Percentiles rank a stretch among this genome's conserved stretches.
phyloP scores from a whole-genome alignment of 2,888 invertebrate species.

The Rhagophthalmus giganteus region DNA sequence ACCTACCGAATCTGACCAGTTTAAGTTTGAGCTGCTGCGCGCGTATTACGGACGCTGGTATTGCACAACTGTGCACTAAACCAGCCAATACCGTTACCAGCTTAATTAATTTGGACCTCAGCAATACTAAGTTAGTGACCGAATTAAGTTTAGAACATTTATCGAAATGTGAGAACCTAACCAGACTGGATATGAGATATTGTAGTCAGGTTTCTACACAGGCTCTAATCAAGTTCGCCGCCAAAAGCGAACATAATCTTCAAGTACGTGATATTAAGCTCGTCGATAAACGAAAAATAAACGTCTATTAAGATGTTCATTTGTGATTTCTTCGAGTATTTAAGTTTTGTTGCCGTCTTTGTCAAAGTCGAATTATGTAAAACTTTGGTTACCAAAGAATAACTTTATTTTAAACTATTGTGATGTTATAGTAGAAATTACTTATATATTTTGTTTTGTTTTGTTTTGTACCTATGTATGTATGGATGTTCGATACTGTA shows the following conservation, averaged over 20 bases:
- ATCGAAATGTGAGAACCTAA: slow-evolving; percentile 72
- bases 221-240: slow-evolving; percentile 81
- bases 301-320: slow-evolving; percentile 15
- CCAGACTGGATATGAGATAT: slow-evolving; percentile 75
- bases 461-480: no score
- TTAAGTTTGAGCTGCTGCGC: slow-evolving; percentile 86
- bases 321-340: slow-evolving; percentile 1
- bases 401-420: slow-evolving; percentile 18
- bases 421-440: no score
- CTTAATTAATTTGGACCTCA: slow-evolving; percentile 75
- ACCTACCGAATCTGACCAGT: slow-evolving; percentile 72
- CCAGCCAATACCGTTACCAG: slow-evolving; percentile 70
- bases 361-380: not conserved
- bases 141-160: slow-evolving; percentile 82
- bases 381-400: slow-evolving; percentile 22
- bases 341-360: not conserved
- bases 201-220: slow-evolving; percentile 80
- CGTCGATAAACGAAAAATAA: slow-evolving; percentile 61
- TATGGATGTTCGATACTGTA: no score
- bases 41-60: slow-evolving; percentile 86
- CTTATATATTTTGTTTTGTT: no score
- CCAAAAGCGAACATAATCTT: slow-evolving; percentile 76
- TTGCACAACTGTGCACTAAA: slow-evolving; percentile 80
- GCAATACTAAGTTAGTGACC: slow-evolving; percentile 80
- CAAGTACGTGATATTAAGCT: slow-evolving; percentile 80